Percentiles rank a stretch among this genome's conserved stretches.
These are phyloP conservation scores for Alethe diademata DNA, from an alignment of 2,113 vertebrate genomes.

Conservation along the genomic window DNA sequence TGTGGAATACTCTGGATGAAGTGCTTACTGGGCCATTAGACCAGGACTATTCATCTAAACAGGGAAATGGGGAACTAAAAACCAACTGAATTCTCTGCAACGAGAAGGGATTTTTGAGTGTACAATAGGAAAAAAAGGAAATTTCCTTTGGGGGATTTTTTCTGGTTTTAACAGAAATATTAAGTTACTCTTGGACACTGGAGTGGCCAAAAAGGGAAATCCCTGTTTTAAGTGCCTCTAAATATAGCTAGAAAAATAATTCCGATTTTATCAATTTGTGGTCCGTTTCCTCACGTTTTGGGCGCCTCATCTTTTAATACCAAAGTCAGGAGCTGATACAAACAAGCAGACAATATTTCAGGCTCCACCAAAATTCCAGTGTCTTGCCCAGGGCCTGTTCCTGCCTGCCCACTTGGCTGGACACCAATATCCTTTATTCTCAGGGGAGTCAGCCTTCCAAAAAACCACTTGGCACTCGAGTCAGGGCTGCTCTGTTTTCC, in stretches of 20 bases:
- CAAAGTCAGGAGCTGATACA: neutral
- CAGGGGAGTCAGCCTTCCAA: conserved; percentile 39
- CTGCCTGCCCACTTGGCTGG: conserved; percentile 38
- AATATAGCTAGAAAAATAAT: conserved; percentile 4
- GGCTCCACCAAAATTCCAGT: conserved; percentile 23
- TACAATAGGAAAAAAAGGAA: neutral
- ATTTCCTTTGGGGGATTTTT: conserved; percentile 18
- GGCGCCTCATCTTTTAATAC: neutral
- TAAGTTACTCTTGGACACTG: neutral
- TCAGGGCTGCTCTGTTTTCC: conserved; percentile 38
- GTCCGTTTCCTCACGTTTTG: neutral
- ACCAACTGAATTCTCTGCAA: neutral
- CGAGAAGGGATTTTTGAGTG: conserved; percentile 17
- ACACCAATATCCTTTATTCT: conserved; percentile 33
- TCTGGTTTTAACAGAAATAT: conserved; percentile 5
- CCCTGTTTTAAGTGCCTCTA: neutral
- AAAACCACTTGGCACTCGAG: conserved; percentile 38
- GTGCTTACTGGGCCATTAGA: neutral
- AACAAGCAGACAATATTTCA: neutral
- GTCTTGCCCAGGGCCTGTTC: conserved; percentile 21
- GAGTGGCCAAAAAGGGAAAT: conserved; percentile 23
- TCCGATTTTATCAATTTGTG: neutral
- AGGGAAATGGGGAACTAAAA: conserved; percentile 20
- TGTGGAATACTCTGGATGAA: neutral
- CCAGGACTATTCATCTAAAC: neutral